Conservation (phyloP, 2,888 invertebrate species). For the Sphaeridia pumilis region DNA sequence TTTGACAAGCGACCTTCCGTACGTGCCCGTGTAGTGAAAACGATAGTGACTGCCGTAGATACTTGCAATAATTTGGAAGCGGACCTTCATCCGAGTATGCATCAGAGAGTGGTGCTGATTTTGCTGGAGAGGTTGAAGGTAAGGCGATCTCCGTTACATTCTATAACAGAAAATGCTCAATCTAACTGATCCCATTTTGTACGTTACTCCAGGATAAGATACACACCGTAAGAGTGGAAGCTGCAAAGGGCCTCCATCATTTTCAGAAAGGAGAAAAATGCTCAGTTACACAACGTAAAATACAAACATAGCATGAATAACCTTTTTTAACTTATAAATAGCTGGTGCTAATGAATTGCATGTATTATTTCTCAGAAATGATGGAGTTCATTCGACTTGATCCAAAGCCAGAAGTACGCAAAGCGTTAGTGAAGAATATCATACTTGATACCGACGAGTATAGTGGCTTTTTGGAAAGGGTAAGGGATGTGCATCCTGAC, state of each 20-base stretch:
- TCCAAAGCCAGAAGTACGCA: conserved; percentile 14
- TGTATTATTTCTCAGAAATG: conserved; percentile 10
- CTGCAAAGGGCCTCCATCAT: conserved; percentile 14
- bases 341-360: not conserved
- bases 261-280: conserved; percentile 14
- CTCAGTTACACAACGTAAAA: conserved; percentile 10
- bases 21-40: conserved; percentile 7
- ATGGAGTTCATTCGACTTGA: conserved; percentile 16
- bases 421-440: conserved; percentile 8
- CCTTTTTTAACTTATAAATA: not conserved
- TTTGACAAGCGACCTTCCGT: conserved; percentile 7
- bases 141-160: not conserved
- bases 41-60: conserved; percentile 14
- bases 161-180: not conserved
- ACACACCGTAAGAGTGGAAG: conserved; percentile 8
- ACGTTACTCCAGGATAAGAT: conserved; percentile 7
- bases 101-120: conserved; percentile 2
- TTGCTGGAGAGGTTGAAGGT: conserved; percentile 9
- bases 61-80: conserved; percentile 2
- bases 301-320: not conserved
- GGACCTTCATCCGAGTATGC: conserved; percentile 2
- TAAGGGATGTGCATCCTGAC: conserved; percentile 14
- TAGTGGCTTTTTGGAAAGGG: conserved; percentile 11
- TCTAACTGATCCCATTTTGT: not conserved
- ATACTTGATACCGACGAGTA: conserved; percentile 14